phyloP scores from a whole-genome alignment of 2,797 vertebrate genomes.

The Balearica regulorum region DNA sequence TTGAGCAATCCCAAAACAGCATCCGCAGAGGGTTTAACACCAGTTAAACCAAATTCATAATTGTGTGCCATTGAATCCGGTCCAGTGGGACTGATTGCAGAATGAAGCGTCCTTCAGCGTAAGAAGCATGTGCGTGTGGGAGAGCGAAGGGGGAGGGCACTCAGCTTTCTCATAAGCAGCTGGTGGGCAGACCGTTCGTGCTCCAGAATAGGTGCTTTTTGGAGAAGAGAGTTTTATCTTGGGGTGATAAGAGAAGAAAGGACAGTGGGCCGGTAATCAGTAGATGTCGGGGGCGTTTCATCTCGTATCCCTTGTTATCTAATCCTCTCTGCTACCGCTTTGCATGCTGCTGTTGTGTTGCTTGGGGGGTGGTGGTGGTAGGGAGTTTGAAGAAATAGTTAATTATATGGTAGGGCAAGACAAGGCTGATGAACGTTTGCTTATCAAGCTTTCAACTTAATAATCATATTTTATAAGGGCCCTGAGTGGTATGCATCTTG shows the following conservation, averaged over 20 bases:
- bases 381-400: not conserved
- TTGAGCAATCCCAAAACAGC: not conserved
- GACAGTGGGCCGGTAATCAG: not conserved
- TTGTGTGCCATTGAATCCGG: accelerated
- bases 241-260: not conserved
- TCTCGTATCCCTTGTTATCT: not conserved
- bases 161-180: accelerated
- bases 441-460: not conserved
- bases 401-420: not conserved
- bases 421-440: not conserved
- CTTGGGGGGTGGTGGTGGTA: not conserved
- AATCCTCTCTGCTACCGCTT: not conserved
- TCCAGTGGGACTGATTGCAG: not conserved
- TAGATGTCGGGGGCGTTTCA: not conserved
- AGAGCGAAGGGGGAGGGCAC: not conserved
- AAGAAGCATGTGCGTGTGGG: not conserved
- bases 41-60: accelerated
- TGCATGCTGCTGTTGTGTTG: not conserved
- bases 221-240: not conserved
- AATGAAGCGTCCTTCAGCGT: not conserved
- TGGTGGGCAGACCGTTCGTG: not conserved
- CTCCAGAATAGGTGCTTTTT: accelerated
- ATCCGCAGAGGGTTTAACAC: not conserved
- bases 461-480: not conserved
- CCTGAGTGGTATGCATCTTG: accelerated